Evolutionary conservation across 2,113 vertebrate genomes (phyloP), one percentile per base, ranked within the genome.

Genomic region (Microtus ochrogaster): DNA sequence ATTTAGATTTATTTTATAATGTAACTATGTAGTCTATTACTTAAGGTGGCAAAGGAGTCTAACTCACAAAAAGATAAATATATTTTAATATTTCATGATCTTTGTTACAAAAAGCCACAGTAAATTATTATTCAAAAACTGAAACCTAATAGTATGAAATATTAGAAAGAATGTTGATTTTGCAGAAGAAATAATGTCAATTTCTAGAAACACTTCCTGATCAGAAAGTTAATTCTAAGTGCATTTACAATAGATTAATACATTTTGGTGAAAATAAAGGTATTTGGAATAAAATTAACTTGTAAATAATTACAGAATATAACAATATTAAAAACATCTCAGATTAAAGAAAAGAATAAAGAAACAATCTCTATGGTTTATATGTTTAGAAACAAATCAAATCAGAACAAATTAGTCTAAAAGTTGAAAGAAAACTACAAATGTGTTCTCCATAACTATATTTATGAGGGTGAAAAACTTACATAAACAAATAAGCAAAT

Each of bases 401-500:
- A 66, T 3, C n/a, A 70, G 39, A 47, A 65, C 14, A 30, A 66
- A 85, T 17, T 76, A 83, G 41, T 5, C 13, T 84, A 52, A 65
- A 90, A 77, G 33, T 3, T 36, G 49, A 76, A 90, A 91, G 12
- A 19, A n/a, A 91, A 95, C 10, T 22, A 61, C 10, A 73, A 70
- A 33, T 83, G 21, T 61, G 28, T 76, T 90, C 11, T 83, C 55
- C 76, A 33, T 66, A 77, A 86, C 58, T 86, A 26, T 41, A 63
- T 55, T 85, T 94, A 89, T 66, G 76, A 74, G 49, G 28, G 0
- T 78, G 41, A 52, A 74, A 85, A 93, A 7, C 36, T 73, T 66
- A 84, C 77, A 61, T 28, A 81, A 96, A 84, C 17, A 91, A 95
- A 65, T 72, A 81, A 81, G 39, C 58, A 95, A 92, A 92, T 22